Evolutionary conservation across 2,113 vertebrate genomes (phyloP), one percentile per base, ranked within the genome.

Genomic region (Serranochromis macrocephalus): DNA sequence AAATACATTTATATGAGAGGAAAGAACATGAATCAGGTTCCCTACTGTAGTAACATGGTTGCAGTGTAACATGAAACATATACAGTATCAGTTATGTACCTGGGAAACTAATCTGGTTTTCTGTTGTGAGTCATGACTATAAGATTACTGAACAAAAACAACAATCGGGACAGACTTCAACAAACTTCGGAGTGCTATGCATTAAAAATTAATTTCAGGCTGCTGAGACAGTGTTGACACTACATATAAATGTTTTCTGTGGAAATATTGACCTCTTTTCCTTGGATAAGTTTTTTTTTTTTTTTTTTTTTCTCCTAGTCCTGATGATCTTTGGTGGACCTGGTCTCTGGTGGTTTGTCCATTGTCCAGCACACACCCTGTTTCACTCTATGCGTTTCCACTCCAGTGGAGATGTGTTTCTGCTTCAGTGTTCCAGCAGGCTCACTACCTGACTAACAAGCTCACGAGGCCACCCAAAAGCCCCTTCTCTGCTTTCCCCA

Each of bases 401-500:
- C 51, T 85, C 84, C 53, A 68, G 36, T 71, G 54, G 40, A 63
- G 78, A 86, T 61, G 80, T 57, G 31, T 85, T 68, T 80, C 84
- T 84, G 80, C 81, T 75, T 54, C 73, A 83, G 13, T 58, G 80
- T 71, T 91, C 82, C 90, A 87, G 33, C 84, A 84, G 89, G 45
- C 79, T 87, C 78, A 82, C 85, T 92, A 89, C 58, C 75, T 84
- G 87, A 88, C 80, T 90, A 55, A 86, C 54, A 71, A 88, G 36
- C 55, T 86, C 85, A 71, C 63, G 29, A 4, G 7, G 38, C n/a
- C 26, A 2, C 81, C 80, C 75, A 47, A 84, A 78, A 82, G 7
- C 33, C 73, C 82, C 33, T 14, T 53, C 85, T 91, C 89, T 93
- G 89, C 75, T 92, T 93, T 93, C 87, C 91, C 93, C 94, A 89